Evolutionary conservation across 2,113 vertebrate species (phyloP), one percentile per base, ranked within the genome.

Genomic region (Octodon degus): DNA sequence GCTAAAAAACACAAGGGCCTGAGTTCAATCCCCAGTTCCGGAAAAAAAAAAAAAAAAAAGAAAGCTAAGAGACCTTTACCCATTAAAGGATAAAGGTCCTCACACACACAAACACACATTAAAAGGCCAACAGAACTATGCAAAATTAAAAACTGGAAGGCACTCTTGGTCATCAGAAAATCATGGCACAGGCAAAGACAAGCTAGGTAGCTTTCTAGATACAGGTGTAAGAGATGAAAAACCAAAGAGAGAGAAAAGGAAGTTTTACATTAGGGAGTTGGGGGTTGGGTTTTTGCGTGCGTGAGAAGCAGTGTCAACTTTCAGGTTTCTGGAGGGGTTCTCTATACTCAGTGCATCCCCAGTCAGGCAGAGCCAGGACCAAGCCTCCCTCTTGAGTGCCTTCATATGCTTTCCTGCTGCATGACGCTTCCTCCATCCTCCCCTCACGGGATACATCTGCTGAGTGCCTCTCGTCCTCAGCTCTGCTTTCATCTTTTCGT

Each of bases 381-480:
- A 19, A 3, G 47, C 90, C 88, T 70, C 88, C 97, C 93, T 92
- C 93, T 96, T 83, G 95, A 17, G 92, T 37, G 70, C 81, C 96
- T 86, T 94, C 79, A 25, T 96, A 98, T 97, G 98, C 94, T 97
- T 90, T 95, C 95, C 93, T 95, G 98, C 96, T 97, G 98, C 97
- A 97, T 95, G 97, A 97, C 98, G 97, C 93, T 97, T 98, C 81
- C 96, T 95, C 96, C 88, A 95, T 98, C 97, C 97, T 98, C 98
- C 97, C 96, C 95, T 98, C 97, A 94, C 76, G 89, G 96, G 96
- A 93, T 97, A 86, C 98, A 97, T 97, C 98, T 98, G 97, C 70
- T 97, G 90, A 97, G 92, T 85, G 98, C 95, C 90, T 98, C 94
- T 67, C 96, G 55, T 96, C 97, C 94, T 96, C 97, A 92, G 65